These are phyloP conservation scores for Bruchidius siliquastri DNA, from an alignment of 2,888 invertebrate species.

Conservation along the genomic window DNA sequence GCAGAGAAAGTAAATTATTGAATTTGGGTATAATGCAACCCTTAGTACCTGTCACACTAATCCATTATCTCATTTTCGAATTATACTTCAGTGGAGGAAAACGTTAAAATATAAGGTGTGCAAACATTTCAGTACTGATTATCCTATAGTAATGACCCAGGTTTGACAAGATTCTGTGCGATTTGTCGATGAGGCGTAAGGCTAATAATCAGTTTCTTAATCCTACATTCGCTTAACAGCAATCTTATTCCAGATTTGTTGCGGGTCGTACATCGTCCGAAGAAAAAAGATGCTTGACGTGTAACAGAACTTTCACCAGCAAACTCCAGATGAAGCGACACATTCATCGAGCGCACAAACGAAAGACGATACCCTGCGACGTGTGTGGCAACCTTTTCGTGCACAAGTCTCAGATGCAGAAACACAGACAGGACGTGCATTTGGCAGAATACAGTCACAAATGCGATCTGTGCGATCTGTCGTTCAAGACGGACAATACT, in stretches of 20 bases:
- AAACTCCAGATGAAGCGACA: constrained; percentile 14
- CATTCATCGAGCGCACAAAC: constrained; percentile 10
- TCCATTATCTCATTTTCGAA: too few relatives aligned
- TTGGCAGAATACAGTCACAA: constrained; percentile 13
- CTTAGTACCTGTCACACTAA: too few relatives aligned
- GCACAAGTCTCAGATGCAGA: not conserved
- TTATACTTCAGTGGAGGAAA: too few relatives aligned
- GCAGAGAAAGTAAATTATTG: too few relatives aligned
- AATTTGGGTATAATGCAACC: too few relatives aligned
- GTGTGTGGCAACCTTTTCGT: constrained; percentile 4
- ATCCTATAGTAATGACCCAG: too few relatives aligned
- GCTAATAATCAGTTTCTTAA: not conserved
- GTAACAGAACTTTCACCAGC: constrained; percentile 12
- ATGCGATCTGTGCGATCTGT: constrained; percentile 22
- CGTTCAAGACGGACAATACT: constrained; percentile 22
- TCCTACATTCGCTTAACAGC: not conserved
- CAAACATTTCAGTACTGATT: too few relatives aligned
- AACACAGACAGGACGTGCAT: constrained; percentile 5
- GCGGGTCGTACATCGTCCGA: not conserved
- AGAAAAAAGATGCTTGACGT: constrained; percentile 10
- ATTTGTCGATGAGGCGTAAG: too few relatives aligned
- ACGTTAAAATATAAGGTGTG: too few relatives aligned
- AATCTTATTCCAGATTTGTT: not conserved
- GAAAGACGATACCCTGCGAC: constrained; percentile 3
- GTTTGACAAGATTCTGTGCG: too few relatives aligned